Conservation (phyloP, 64 coral and sea anemone species). For the Montipora foliosa region DNA sequence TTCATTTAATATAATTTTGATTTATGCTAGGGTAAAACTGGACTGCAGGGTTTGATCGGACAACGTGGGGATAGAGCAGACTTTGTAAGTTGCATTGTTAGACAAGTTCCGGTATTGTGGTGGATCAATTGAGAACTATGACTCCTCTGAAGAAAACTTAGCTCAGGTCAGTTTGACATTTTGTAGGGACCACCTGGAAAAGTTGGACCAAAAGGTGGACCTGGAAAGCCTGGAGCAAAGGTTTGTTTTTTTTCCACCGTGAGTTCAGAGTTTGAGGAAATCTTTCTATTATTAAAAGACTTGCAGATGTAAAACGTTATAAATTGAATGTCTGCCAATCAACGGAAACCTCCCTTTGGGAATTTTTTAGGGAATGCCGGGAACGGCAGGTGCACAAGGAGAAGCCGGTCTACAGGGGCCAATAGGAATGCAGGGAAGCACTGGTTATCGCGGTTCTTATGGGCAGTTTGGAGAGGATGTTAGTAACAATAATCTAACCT, state of each 20-base stretch:
- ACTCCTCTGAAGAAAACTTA: neutral
- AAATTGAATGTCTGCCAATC: too few relatives aligned
- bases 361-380: constrained; percentile 5
- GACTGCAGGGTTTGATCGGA: constrained; percentile 11
- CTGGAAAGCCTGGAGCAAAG: constrained; percentile 41
- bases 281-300: neutral
- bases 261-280: neutral
- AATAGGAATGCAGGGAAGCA: neutral
- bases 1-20: neutral
- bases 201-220: neutral
- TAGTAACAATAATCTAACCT: neutral
- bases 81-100: neutral
- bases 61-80: constrained; percentile 29
- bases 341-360: neutral
- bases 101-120: neutral
- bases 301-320: too few relatives aligned
- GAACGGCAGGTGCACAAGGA: constrained; percentile 11
- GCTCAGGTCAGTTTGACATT: neutral
- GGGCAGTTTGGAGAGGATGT: constrained; percentile 29
- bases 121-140: too few relatives aligned
- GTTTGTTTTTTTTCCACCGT: neutral
- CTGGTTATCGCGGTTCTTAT: neutral
- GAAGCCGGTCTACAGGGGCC: neutral
- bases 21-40: constrained; percentile 6
- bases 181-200: constrained; percentile 24